These are phyloP conservation scores for Peucedramus taeniatus DNA, from an alignment of 2,113 vertebrate species.

Conservation along the genomic window DNA sequence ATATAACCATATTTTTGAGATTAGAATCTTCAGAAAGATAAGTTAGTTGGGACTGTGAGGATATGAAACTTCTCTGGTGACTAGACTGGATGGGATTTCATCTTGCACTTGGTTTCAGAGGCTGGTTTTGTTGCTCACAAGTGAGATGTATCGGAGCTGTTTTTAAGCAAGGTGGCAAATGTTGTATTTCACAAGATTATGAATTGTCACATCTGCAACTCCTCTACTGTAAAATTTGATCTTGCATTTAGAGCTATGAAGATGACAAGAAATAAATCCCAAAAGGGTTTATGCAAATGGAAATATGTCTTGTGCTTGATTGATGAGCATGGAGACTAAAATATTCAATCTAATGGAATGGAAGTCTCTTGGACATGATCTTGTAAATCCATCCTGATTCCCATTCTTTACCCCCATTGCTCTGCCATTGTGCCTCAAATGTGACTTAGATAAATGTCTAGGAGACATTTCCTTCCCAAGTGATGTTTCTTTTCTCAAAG, in stretches of 20 bases:
- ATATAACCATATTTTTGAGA: conserved; percentile 56
- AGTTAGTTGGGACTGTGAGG: neutral
- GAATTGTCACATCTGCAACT: neutral
- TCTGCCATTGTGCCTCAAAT: neutral
- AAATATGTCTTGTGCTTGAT: neutral
- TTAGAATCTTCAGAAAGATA: conserved; percentile 5
- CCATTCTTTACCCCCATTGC: neutral
- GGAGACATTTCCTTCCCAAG: neutral
- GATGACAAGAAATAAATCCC: neutral
- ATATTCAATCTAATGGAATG: neutral
- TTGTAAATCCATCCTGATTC: neutral
- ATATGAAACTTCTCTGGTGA: neutral
- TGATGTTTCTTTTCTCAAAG: neutral
- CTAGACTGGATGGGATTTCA: neutral
- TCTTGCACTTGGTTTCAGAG: neutral
- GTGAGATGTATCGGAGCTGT: neutral
- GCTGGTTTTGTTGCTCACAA: neutral
- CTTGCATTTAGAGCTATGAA: neutral
- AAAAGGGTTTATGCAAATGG: neutral
- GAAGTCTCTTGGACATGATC: neutral
- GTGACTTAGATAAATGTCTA: neutral
- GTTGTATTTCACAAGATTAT: neutral
- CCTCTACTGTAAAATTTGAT: neutral
- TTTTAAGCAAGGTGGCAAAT: neutral
- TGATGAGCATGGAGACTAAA: neutral